phyloP scores from a whole-genome alignment of 2,797 vertebrate species.

The Pangasius krempfi region DNA sequence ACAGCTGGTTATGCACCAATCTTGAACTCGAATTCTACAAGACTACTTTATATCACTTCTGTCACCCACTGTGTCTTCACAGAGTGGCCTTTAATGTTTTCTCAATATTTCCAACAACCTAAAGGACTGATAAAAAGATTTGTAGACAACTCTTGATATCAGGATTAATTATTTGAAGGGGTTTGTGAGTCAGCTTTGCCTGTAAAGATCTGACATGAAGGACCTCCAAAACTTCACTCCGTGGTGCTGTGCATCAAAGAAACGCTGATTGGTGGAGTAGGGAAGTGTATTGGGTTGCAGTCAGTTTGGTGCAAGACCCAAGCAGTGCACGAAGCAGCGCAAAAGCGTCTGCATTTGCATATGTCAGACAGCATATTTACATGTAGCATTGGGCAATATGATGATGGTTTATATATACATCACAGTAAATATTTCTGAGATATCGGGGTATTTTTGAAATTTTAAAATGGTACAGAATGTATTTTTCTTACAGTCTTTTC shows the following conservation, averaged over 20 bases:
- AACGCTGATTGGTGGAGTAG: neutral
- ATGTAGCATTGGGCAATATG: neutral
- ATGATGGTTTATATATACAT: neutral
- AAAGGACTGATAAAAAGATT: neutral
- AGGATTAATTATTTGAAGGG: neutral
- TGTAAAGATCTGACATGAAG: neutral
- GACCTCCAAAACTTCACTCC: neutral
- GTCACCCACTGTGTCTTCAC: neutral
- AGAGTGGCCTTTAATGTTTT: neutral
- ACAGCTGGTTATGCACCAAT: neutral
- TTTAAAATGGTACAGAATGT: neutral
- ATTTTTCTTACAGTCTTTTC: no score
- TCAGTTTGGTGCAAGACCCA: neutral
- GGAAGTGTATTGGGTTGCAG: neutral
- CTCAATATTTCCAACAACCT: neutral
- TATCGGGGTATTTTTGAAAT: neutral
- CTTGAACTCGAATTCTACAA: neutral
- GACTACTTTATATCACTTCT: neutral
- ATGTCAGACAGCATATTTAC: neutral
- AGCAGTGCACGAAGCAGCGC: neutral
- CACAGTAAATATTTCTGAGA: neutral
- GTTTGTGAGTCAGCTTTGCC: neutral
- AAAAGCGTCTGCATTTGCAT: neutral
- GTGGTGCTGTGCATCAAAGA: neutral
- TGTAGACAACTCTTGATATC: neutral